A percentile compares a stretch with the other conserved stretches of the same genome.
Conservation (phyloP, 2,888 invertebrate species). For the Drosophila mimica region DNA sequence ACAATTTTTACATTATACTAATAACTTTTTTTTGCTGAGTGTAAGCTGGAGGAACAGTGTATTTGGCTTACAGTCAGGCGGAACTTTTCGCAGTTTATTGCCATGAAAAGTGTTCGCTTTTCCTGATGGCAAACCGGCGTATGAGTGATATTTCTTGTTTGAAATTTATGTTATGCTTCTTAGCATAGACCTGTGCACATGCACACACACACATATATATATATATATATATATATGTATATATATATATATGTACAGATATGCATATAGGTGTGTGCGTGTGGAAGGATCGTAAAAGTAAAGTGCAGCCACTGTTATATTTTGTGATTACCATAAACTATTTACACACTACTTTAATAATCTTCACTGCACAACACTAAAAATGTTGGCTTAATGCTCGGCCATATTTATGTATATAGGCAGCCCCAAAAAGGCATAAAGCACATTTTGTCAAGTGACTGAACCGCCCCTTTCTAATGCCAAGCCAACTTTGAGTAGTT, state of each 20-base stretch:
- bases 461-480: conserved; percentile 33
- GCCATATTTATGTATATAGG: not conserved
- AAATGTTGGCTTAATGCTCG: conserved; percentile 44
- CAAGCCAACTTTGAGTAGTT: conserved; percentile 48
- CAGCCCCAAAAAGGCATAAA: conserved; percentile 48
- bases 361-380: conserved; percentile 46
- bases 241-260: not conserved
- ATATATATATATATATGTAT: not conserved
- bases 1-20: not conserved
- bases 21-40: not conserved
- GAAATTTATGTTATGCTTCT: conserved; percentile 32
- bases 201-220: not conserved
- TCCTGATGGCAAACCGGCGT: conserved; percentile 44
- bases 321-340: conserved; percentile 78
- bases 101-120: conserved; percentile 28
- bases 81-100: conserved; percentile 19
- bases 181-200: conserved; percentile 16
- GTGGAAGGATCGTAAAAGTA: conserved; percentile 53
- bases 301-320: conserved; percentile 48
- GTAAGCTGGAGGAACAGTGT: conserved; percentile 1
- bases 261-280: conserved; percentile 7
- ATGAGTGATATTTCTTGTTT: conserved; percentile 79
- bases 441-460: conserved; percentile 63
- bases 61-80: not conserved
- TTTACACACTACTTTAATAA: conserved; percentile 71